Evolutionary conservation across 1,140 invertebrate genomes (phyloP).

Genomic region (Batillaria attramentaria): DNA sequence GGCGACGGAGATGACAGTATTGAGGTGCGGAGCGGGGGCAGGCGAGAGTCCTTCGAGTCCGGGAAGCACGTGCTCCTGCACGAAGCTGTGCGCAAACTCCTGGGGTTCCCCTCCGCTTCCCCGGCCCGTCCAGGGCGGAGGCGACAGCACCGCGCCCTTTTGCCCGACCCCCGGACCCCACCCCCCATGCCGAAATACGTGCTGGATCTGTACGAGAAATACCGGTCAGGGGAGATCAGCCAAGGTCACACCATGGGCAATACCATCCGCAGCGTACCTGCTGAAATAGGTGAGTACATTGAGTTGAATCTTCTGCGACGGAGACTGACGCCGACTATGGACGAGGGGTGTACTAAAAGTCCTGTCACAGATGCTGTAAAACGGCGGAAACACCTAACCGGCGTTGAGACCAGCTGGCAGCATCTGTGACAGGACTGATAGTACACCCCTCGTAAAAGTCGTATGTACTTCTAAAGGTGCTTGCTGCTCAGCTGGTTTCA

Average conservation of each 20-base stretch:
- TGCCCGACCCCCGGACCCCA: slow-evolving; percentile 43
- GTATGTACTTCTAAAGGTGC: too few relatives aligned
- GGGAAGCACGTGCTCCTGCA: slow-evolving; percentile 46
- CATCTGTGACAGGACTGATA: too few relatives aligned
- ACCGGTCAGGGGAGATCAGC: slow-evolving; percentile 47
- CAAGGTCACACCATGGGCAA: slow-evolving; percentile 51
- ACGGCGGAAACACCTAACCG: too few relatives aligned
- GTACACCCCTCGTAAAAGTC: too few relatives aligned
- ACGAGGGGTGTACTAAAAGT: too few relatives aligned
- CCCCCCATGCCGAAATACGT: slow-evolving; percentile 55
- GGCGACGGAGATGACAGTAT: not conserved
- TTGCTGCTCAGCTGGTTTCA: not conserved
- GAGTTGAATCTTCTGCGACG: too few relatives aligned
- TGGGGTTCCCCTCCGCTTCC: slow-evolving; percentile 50
- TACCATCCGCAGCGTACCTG: slow-evolving; percentile 59
- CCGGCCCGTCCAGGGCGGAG: not conserved
- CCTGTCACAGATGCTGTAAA: too few relatives aligned
- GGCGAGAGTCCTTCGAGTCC: not conserved
- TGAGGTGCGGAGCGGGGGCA: not conserved
- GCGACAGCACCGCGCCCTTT: not conserved
- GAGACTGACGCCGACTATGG: too few relatives aligned
- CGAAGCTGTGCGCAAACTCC: slow-evolving; percentile 50
- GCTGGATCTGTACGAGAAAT: slow-evolving; percentile 61
- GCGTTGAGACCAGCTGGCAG: too few relatives aligned
- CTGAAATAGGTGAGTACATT: slow-evolving; percentile 58